These are phyloP conservation scores for Pseudonaja textilis DNA, from an alignment of 2,113 vertebrate genomes.

Conservation along the genomic window DNA sequence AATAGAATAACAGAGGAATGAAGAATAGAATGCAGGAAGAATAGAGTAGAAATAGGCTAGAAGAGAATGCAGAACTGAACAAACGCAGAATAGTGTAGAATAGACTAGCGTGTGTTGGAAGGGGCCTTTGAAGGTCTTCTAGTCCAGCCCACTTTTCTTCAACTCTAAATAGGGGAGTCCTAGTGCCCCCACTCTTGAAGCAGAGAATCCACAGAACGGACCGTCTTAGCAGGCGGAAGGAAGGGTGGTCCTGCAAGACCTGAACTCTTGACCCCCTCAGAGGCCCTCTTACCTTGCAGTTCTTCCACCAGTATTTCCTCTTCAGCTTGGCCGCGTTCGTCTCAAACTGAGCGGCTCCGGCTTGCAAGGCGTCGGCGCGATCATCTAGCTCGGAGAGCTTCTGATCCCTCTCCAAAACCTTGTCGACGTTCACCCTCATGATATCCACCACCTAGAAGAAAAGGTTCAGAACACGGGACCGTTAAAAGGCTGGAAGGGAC, in stretches of 20 bases:
- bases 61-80: too few species aligned
- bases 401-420: slow-evolving; percentile 91
- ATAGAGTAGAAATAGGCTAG: too few species aligned
- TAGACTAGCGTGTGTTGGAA: neutral
- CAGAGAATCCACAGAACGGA: too few species aligned
- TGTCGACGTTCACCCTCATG: slow-evolving; percentile 96
- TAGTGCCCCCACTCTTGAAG: too few species aligned
- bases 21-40: too few species aligned
- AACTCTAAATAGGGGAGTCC: too few species aligned
- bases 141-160: neutral
- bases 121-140: neutral
- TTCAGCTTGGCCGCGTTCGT: slow-evolving; percentile 84
- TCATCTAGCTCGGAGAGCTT: slow-evolving; percentile 94
- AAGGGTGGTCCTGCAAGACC: neutral
- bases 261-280: neutral
- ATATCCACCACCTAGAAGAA: slow-evolving; percentile 89
- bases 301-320: slow-evolving; percentile 84
- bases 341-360: slow-evolving; percentile 94
- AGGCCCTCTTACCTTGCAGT: slow-evolving; percentile 73
- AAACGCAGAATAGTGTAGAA: too few species aligned
- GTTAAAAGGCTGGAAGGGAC: neutral
- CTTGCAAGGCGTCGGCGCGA: slow-evolving; percentile 91
- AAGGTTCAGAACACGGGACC: neutral
- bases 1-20: too few species aligned
- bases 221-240: neutral